Evolutionary conservation across 2,113 vertebrate genomes (phyloP).

Genomic region (Shinisaurus crocodilurus): DNA sequence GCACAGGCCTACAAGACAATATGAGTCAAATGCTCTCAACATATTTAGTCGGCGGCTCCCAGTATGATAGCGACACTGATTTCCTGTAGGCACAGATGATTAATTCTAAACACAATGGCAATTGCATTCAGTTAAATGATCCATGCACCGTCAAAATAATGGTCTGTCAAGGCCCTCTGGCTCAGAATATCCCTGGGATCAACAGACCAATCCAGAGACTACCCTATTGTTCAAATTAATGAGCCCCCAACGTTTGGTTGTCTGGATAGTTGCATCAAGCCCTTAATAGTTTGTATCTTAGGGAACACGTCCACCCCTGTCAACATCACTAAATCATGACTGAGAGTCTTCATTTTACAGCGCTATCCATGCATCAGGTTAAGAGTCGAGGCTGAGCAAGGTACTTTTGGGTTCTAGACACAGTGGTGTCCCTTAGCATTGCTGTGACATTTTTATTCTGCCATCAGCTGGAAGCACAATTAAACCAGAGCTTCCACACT

Average conservation of each 20-base stretch:
- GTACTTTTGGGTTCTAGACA: too few relatives aligned
- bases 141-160: slow-evolving; percentile 60
- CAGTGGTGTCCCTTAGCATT: not conserved
- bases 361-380: not conserved
- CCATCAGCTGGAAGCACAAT: not conserved
- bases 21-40: slow-evolving; percentile 57
- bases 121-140: slow-evolving; percentile 73
- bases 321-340: not conserved
- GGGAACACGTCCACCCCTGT: too few relatives aligned
- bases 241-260: not conserved
- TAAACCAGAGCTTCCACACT: not conserved
- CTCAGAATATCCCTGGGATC: slow-evolving; percentile 61
- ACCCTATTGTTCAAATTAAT: slow-evolving; percentile 61
- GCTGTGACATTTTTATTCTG: not conserved
- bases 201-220: slow-evolving; percentile 59
- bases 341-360: not conserved
- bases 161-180: slow-evolving; percentile 47
- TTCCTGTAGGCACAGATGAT: slow-evolving; percentile 55
- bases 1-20: slow-evolving; percentile 15
- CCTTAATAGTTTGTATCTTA: rapidly evolving
- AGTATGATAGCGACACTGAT: slow-evolving; percentile 44
- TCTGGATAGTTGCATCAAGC: slow-evolving; percentile 23
- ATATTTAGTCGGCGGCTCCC: slow-evolving; percentile 57
- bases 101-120: slow-evolving; percentile 67
- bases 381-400: not conserved